These are phyloP conservation scores for Drosophila monieri DNA, from an alignment of 2,888 invertebrate genomes.

Conservation along the genomic window DNA sequence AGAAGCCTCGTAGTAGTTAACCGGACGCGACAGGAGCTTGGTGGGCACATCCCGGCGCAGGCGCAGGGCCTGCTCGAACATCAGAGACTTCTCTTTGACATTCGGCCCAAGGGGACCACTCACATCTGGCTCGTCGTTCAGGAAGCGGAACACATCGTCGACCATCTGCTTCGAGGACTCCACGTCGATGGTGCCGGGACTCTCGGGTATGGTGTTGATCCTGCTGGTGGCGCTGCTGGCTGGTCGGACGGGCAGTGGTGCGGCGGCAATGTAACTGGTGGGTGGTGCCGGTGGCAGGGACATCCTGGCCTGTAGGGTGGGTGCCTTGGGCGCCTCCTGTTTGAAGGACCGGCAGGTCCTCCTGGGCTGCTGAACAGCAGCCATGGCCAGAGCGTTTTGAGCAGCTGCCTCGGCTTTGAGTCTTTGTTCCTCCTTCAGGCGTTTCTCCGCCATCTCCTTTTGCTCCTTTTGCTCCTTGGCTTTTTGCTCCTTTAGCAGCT, in stretches of 20 bases:
- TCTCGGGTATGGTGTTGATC: slow-evolving; percentile 60
- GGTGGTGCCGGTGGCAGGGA: slow-evolving; percentile 62
- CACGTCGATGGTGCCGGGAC: slow-evolving; percentile 74
- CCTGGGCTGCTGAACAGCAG: slow-evolving; percentile 89
- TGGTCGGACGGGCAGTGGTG: slow-evolving; percentile 26
- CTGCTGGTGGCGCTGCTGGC: slow-evolving; percentile 36
- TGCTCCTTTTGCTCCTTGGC: slow-evolving; percentile 21
- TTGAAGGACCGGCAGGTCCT: slow-evolving; percentile 86
- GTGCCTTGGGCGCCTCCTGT: slow-evolving; percentile 50
- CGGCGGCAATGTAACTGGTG: slow-evolving; percentile 24
- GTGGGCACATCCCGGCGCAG: slow-evolving; percentile 81
- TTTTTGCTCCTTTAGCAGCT: slow-evolving; percentile 19
- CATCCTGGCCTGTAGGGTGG: slow-evolving; percentile 61
- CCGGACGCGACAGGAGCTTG: slow-evolving; percentile 83
- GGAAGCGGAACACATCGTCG: slow-evolving; percentile 88
- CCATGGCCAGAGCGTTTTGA: slow-evolving; percentile 87
- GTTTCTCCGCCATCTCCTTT: slow-evolving; percentile 41
- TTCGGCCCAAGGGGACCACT: slow-evolving; percentile 82
- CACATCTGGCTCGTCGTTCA: slow-evolving; percentile 85
- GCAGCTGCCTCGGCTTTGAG: slow-evolving; percentile 87
- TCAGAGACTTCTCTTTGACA: slow-evolving; percentile 83
- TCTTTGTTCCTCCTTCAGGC: slow-evolving; percentile 86
- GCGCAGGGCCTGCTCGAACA: slow-evolving; percentile 82
- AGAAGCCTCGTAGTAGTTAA: slow-evolving; percentile 80
- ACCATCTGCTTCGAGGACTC: slow-evolving; percentile 87